These are phyloP conservation scores for Temnothorax rugatulus DNA, from an alignment of 2,888 invertebrate species.

Conservation along the genomic window DNA sequence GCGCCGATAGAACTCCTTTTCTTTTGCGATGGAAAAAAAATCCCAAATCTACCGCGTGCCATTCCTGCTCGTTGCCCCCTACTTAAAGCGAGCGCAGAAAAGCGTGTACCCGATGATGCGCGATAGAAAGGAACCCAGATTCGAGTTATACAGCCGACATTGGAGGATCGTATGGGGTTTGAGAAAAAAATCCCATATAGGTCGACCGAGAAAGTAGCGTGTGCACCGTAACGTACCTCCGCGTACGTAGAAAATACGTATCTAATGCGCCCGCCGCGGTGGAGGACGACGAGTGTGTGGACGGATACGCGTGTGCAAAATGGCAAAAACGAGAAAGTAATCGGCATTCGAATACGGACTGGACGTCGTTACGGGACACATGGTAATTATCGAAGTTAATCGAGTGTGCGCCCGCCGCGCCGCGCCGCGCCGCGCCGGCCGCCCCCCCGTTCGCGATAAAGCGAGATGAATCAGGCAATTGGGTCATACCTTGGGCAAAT, in stretches of 20 bases:
- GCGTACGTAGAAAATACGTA: conserved; percentile 44
- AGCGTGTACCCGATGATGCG: conserved; percentile 51
- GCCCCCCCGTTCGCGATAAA: conserved; percentile 16
- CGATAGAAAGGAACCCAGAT: conserved; percentile 77
- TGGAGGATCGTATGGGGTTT: conserved; percentile 58
- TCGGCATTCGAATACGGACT: conserved; percentile 14
- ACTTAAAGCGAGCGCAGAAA: conserved; percentile 47
- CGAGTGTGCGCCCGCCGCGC: conserved; percentile 7
- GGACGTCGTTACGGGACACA: conserved; percentile 34
- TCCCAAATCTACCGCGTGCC: conserved; percentile 4
- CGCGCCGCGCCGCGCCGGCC: neutral
- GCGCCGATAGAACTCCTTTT: neutral
- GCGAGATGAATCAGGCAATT: conserved; percentile 44
- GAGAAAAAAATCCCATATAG: conserved; percentile 75
- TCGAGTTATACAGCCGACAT: conserved; percentile 57
- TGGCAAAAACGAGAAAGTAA: conserved; percentile 54
- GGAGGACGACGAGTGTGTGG: neutral
- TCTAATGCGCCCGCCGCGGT: conserved; percentile 14
- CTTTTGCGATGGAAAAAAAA: neutral
- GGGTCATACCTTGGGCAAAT: conserved; percentile 44
- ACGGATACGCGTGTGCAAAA: conserved; percentile 42
- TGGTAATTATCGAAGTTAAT: conserved; percentile 55
- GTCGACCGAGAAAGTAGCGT: conserved; percentile 79
- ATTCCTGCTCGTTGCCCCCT: conserved; percentile 1
- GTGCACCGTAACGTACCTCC: conserved; percentile 55